Base-by-base conservation (phyloP, 2,113 vertebrate genomes). In the Apistogramma diplotaenia region DNA sequence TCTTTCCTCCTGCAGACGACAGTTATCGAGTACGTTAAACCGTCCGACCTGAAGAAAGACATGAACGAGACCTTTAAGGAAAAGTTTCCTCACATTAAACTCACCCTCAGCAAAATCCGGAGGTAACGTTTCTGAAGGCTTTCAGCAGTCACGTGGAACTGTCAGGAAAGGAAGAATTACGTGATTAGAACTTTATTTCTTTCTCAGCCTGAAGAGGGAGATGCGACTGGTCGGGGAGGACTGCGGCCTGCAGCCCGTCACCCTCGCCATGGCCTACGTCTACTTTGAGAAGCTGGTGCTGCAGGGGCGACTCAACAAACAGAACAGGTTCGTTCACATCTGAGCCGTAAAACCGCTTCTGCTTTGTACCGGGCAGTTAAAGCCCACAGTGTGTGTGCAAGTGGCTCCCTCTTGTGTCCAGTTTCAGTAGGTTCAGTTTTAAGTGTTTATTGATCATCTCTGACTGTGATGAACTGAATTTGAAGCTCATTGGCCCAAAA, bases 1-100 rank as follows among this genome's bases (percentile, higher is more conserved):
- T 23, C 19, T 71, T n/a, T 21, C 5, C 3, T 27, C 73, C 71
- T 82, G 56, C 93, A 99, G 98, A 99, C 98, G 8, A 99, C 98
- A 0, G 97, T 99, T 25, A 99, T 99, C 31, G 98, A 99, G 85
- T 99, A 99, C 0, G 98, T 99, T 89, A 99, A 99, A 83, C 98
- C 98, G 0, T 97, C 97, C 0, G 98, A 99, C 91, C 95, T 99
- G 95, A 99, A 99, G 92, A 99, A 98, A 87, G 98, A 99, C 94
- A 99, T 99, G 98, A 99, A 99, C 4, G 98, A 99, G 94, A 99
- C 97, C 0, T 99, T 99, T 55, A 96, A 96, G 84, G 98, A 99
- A 87, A 99, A 99, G 94, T 99, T 97, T 89, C 98, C 98, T 29
- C 96, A 99, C 91, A 96, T 99, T 85, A 98, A 96, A 85, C 94